Base-by-base conservation (phyloP, 2,113 vertebrate genomes). In the Prinia subflava region DNA sequence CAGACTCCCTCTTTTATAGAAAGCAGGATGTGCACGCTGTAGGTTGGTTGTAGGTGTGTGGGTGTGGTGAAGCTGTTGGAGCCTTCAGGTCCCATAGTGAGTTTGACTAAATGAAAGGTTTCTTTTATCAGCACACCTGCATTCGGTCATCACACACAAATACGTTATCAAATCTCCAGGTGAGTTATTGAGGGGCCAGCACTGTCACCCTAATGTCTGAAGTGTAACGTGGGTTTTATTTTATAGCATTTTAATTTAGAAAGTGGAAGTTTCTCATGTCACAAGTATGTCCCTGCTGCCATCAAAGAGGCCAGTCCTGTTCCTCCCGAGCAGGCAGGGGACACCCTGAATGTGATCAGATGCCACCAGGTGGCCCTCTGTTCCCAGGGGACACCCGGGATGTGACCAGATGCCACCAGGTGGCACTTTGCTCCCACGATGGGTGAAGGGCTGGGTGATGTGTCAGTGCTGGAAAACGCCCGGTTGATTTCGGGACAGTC, bases 101-200 rank as follows among this genome's bases (percentile, higher is more conserved):
- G 21, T 33, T 62, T 57, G 53, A 49, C 75, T 96, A 69, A 93
- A 73, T 10, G 30, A 37, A 46, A 69, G 33, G 8, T 90, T 92
- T 95, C 53, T 87, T 76, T 82, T 55, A 9, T 9, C 84, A 96
- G 89, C 84, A n/a, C 83, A 73, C 30, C 87, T 95, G 85, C 69
- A 41, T 4, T 57, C 73, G 0, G 23, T 91, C 74, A 23, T 59
- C 18, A 27, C 84, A 28, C 59, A 46, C 59, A 92, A 87, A 83
- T 3, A 42, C 1, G 2, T 17, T 9, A 59, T 77, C 42, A 52
- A 0, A 27, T 24, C 78, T 77, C 59, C 4, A 57, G 85, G 90
- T 95, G 56, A 73, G 90, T 85, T 62, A 71, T 39, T 11, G 49
- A 46, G 3, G 53, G 46, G 27, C 47, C 68, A 75, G 71, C 37